Evolutionary conservation across 2,113 vertebrate genomes (phyloP).

Genomic region (Ifrita kowaldi): DNA sequence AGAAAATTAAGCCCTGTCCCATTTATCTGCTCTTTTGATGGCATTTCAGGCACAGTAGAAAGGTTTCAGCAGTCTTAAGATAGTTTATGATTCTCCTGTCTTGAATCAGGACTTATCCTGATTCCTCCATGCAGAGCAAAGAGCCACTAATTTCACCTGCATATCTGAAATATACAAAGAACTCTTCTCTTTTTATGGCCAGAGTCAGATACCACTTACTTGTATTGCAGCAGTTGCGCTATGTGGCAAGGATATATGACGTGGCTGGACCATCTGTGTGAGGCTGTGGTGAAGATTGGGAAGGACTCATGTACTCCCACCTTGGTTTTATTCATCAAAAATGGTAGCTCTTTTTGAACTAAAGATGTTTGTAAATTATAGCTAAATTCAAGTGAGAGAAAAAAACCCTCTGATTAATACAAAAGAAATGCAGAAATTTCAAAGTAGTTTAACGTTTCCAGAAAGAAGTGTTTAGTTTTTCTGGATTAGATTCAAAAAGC

Average conservation of each 20-base stretch:
- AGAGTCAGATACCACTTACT: background rate
- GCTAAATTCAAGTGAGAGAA: background rate
- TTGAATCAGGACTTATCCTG: background rate
- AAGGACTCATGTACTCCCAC: background rate
- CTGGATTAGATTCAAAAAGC: background rate
- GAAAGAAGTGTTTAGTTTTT: background rate
- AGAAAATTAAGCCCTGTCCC: background rate
- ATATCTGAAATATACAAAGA: background rate
- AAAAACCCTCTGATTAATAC: background rate
- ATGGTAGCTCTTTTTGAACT: background rate
- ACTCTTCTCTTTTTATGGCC: background rate
- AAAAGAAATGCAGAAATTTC: slow-evolving; percentile 27
- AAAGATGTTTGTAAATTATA: background rate
- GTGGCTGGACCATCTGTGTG: background rate
- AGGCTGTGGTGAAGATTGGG: background rate
- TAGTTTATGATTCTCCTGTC: background rate
- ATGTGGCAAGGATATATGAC: background rate
- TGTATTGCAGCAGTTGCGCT: rapidly evolving
- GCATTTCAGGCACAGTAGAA: background rate
- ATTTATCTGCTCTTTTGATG: background rate
- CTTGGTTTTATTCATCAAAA: background rate
- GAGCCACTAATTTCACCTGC: background rate
- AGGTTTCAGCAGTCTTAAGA: background rate
- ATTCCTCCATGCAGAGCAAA: background rate
- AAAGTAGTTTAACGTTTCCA: background rate